Evolutionary conservation across 2,113 vertebrate species (phyloP), one percentile per base, ranked within the genome.

Genomic region (Ceuthmochares aereus): DNA sequence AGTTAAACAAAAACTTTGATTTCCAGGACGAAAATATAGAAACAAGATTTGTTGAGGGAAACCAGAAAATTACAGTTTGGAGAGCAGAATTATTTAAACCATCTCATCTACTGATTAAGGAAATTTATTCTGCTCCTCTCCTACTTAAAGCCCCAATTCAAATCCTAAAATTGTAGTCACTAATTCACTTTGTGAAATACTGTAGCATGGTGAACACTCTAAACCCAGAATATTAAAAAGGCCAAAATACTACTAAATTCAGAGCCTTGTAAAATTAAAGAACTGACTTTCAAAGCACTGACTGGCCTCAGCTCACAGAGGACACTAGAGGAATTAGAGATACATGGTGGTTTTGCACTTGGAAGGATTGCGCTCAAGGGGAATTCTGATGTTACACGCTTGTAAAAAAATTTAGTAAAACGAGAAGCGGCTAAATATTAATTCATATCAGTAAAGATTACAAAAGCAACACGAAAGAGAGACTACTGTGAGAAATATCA

Each of bases 211-310:
- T 3, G 43, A 96, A 94, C 55, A 59, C 83, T 86, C 36, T 91
- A 96, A 97, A 95, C 51, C 62, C 62, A 96, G 75, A 95, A 95
- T 97, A 97, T 92, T 96, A 91, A 95, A 97, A 97, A 93, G 83
- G 87, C 95, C 96, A 97, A 86, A 96, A 93, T 76, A 86, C 82
- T 82, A 93, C 74, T 91, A 87, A 94, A 96, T 67, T 45, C 30
- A 59, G 26, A 55, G 80, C 85, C 96, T 96, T 95, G 68, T 81
- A 94, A 54, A 97, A 97, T 90, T 63, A 80, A 80, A 95, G 62
- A 7, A 27, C 17, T 32, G 14, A 17, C 13, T 83, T 90, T 74
- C 19, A 68, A 80, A 89, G 72, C 73, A 15, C 21, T 59, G 56
- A 3, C 47, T 85, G 52, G 70, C 22, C 79, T 79, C 78, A 63